Evolutionary conservation across 1,140 invertebrate genomes (phyloP), one percentile per base, ranked within the genome.

Genomic region (Pseudomyrmex concolor): DNA sequence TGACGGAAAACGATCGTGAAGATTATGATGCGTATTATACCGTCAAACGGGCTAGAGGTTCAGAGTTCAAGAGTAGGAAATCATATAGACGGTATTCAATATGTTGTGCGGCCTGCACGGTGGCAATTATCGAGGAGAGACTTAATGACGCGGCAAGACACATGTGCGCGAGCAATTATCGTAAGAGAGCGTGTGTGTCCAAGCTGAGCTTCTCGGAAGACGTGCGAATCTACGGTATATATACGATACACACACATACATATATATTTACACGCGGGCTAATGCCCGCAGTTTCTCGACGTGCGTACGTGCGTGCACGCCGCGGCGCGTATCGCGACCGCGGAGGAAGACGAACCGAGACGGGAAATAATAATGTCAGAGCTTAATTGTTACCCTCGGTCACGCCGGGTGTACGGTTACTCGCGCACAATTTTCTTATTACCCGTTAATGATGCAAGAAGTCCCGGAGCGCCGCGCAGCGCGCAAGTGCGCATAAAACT

Each of bases 401-500:
- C 57, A 72, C 48, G 70, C 73, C 13, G 66, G 70, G 72, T 88
- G 60, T 83, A 88, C 84, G 84, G 62, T 89, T 89, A 89, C 78
- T 84, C 62, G 86, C 66, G 70, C 76, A 67, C 88, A 88, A 86
- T 89, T 89, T 88, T 89, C 88, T 89, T 88, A 89, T 86, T 89
- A 86, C 84, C 87, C 84, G 88, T 89, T 89, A 88, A 89, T 89
- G 88, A 89, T 78, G 86, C 88, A 88, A 89, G 74, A 84, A 89
- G 71, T 77, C 66, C 22, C 87, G 76, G 66, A 74, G 51, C 68
- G 59, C 66, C 78, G 73, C 15, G 60, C 45, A 68, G 55, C 66
- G 55, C 66, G 50, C 86, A 72, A 84, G 74, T 64, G 59, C 80
- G 74, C 87, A 73, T 88, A 84, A 89, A 89, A 86, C 84, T 86